These are phyloP conservation scores for Conistra vaccinii DNA, from an alignment of 2,888 invertebrate genomes.

Conservation along the genomic window DNA sequence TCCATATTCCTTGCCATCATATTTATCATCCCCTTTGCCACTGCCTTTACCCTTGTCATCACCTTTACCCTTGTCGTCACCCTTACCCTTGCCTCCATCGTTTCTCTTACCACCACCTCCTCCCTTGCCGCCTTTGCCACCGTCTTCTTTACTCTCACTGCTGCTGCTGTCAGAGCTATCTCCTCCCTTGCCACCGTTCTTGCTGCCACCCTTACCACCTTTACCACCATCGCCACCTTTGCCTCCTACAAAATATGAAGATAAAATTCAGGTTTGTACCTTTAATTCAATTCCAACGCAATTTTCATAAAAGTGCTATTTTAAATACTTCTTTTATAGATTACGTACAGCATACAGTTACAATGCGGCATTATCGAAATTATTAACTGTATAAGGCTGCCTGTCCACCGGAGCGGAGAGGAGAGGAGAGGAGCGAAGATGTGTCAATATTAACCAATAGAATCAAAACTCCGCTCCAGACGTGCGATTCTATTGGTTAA, in stretches of 20 bases:
- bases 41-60: slow-evolving; percentile 14
- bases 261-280: neutral
- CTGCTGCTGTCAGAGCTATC: slow-evolving; percentile 37
- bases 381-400: too few species aligned
- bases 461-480: too few species aligned
- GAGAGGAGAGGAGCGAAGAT: too few species aligned
- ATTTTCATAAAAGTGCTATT: slow-evolving; percentile 19
- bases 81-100: slow-evolving; percentile 1
- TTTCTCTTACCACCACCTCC: neutral
- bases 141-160: slow-evolving; percentile 17
- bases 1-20: slow-evolving; percentile 39
- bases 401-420: too few species aligned
- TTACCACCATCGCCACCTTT: slow-evolving; percentile 15
- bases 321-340: neutral
- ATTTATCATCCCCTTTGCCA: slow-evolving; percentile 27
- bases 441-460: too few species aligned
- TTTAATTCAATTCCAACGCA: slow-evolving; percentile 15
- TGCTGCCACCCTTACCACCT: slow-evolving; percentile 13
- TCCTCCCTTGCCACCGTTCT: slow-evolving; percentile 17
- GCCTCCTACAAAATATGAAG: slow-evolving; percentile 16
- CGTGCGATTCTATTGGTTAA: too few species aligned
- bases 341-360: neutral
- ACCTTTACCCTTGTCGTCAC: slow-evolving; percentile 2
- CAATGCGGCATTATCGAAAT: neutral
- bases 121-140: slow-evolving; percentile 19